phyloP scores from a whole-genome alignment of 2,797 vertebrate genomes.

The Melanotaenia boesemani region DNA sequence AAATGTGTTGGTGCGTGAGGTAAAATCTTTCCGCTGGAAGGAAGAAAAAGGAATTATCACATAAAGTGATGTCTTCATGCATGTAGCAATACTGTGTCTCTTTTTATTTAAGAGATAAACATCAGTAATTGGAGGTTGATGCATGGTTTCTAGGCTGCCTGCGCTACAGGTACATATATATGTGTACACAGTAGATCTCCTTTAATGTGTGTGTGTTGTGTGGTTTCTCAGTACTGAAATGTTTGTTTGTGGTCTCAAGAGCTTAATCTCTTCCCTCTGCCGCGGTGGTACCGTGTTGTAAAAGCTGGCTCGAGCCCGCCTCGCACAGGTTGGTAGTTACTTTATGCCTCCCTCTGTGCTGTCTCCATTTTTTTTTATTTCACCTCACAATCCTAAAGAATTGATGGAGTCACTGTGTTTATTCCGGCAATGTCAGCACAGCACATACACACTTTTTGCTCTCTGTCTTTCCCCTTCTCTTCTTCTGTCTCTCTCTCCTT shows the following conservation, averaged over 20 bases:
- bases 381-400: conserved; percentile 70
- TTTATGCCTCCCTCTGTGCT: conserved; percentile 59
- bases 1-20: conserved; percentile 61
- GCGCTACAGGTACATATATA: conserved; percentile 63
- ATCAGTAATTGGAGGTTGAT: conserved; percentile 77
- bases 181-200: conserved; percentile 42
- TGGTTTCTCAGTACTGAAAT: conserved; percentile 54
- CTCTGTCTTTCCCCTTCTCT: conserved; percentile 37
- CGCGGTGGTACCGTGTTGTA: conserved; percentile 42
- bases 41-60: conserved; percentile 73
- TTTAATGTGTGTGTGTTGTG: conserved; percentile 51
- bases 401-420: conserved; percentile 78
- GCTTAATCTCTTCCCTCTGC: conserved; percentile 60
- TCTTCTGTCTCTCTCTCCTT: conserved; percentile 41
- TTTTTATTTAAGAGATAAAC: conserved; percentile 80
- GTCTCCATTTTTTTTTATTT: conserved; percentile 64
- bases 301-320: conserved; percentile 46
- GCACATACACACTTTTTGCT: conserved; percentile 37
- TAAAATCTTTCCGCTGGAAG: conserved; percentile 69
- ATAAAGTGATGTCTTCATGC: conserved; percentile 68
- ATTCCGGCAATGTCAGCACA: conserved; percentile 77
- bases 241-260: conserved; percentile 52
- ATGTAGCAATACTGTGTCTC: conserved; percentile 71
- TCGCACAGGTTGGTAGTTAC: conserved; percentile 58
- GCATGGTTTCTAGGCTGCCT: conserved; percentile 53